Percentiles rank a stretch among this genome's conserved stretches.
These are phyloP conservation scores for Sebastes iracundus DNA, from an alignment of 2,797 vertebrate genomes.

Conservation along the genomic window DNA sequence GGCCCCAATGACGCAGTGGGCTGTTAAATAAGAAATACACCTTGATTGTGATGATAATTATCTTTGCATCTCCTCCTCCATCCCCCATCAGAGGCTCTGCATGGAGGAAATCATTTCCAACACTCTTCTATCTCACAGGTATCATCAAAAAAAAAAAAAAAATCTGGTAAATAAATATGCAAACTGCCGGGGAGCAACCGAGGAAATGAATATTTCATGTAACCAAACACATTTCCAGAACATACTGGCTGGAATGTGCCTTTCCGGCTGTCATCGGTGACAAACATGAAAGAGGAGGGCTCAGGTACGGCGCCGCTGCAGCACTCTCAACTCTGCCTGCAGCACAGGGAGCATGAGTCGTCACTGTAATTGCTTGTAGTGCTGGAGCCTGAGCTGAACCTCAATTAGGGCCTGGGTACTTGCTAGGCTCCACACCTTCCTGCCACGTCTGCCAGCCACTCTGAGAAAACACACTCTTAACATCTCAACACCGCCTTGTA, in stretches of 20 bases:
- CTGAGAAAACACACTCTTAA: neutral
- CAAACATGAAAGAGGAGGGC: conserved; percentile 73
- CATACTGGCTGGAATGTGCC: conserved; percentile 39
- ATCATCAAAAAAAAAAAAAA: conserved; percentile 18
- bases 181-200: conserved; percentile 45
- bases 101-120: conserved; percentile 21
- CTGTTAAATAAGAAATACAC: conserved; percentile 75
- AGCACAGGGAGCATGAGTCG: conserved; percentile 45
- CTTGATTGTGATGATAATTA: conserved; percentile 64
- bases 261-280: conserved; percentile 64
- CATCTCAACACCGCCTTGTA: conserved; percentile 16
- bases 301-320: conserved; percentile 38
- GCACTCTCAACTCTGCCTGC: conserved; percentile 60
- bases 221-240: conserved; percentile 71
- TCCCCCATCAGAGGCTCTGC: conserved; percentile 28
- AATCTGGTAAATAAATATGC: conserved; percentile 56
- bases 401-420: conserved; percentile 66
- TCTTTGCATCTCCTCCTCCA: conserved; percentile 33
- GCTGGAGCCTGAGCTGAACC: conserved; percentile 70
- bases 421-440: conserved; percentile 56
- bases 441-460: neutral
- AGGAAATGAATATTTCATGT: conserved; percentile 80
- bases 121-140: conserved; percentile 27
- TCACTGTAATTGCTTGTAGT: conserved; percentile 74
- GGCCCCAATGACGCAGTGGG: conserved; percentile 35